These are phyloP conservation scores for Malthinus flaveolus DNA, from an alignment of 2,888 invertebrate species.

Conservation along the genomic window DNA sequence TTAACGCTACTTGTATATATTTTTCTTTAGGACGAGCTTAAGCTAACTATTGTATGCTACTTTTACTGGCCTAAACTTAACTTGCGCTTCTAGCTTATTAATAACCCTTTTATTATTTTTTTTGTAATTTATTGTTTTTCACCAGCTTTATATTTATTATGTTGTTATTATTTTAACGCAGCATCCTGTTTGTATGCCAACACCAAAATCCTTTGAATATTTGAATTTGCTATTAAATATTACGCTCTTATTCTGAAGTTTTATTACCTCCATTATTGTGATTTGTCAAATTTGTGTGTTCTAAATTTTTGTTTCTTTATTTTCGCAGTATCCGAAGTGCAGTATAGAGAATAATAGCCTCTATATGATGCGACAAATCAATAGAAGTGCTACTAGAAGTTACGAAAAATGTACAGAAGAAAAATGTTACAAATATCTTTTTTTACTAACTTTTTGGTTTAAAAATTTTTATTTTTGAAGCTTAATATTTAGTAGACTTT, in stretches of 20 bases:
- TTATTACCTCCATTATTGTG: slow-evolving; percentile 27
- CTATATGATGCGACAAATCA: slow-evolving; percentile 34
- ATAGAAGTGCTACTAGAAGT: slow-evolving; percentile 26
- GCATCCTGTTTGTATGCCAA: no score
- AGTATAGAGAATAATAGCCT: slow-evolving; percentile 40
- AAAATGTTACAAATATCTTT: slow-evolving; percentile 8
- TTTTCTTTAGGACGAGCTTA: no score
- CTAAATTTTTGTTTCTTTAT: slow-evolving; percentile 28
- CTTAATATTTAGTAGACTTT: slow-evolving; percentile 14
- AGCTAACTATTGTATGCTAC: no score
- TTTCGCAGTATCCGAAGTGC: slow-evolving; percentile 42
- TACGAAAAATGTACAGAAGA: slow-evolving; percentile 21
- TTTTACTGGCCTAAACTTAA: no score
- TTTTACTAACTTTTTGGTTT: slow-evolving; percentile 13
- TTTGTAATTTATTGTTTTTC: no score
- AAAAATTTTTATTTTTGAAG: slow-evolving; percentile 10
- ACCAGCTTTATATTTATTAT: no score
- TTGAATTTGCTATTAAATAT: no score
- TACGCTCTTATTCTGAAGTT: background rate
- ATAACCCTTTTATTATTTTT: no score
- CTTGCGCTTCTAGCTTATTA: no score
- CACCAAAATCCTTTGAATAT: no score
- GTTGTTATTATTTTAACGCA: no score
- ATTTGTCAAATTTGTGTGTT: slow-evolving; percentile 32
- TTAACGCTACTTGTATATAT: no score